Percentiles rank a stretch among this genome's conserved stretches.
phyloP scores from a whole-genome alignment of 2,797 vertebrate genomes.

The Crenichthys baileyi region DNA sequence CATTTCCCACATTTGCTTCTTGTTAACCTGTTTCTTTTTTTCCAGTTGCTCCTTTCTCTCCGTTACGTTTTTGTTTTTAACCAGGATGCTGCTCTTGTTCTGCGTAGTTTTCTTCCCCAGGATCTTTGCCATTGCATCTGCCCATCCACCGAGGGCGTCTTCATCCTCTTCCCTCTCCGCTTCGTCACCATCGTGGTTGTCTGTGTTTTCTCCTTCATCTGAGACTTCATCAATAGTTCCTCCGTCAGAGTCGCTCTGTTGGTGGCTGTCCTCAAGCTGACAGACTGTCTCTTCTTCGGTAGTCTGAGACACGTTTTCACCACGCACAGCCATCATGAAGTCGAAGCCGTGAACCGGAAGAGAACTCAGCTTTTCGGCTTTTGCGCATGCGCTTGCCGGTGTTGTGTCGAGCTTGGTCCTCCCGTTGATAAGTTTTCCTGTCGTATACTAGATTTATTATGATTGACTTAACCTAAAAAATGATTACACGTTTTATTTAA shows the following conservation, averaged over 20 bases:
- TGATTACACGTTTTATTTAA: not conserved
- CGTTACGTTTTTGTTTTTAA: conserved; percentile 86
- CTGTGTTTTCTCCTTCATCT: not conserved
- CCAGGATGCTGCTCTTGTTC: conserved; percentile 78
- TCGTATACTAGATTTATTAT: too few species aligned
- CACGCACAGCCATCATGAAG: not conserved
- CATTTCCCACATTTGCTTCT: conserved; percentile 92
- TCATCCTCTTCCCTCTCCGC: conserved; percentile 15
- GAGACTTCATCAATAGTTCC: conserved; percentile 18
- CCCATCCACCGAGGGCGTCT: conserved; percentile 85
- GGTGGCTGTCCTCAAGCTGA: conserved; percentile 8
- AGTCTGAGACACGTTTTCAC: not conserved
- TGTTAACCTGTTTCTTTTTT: conserved; percentile 88
- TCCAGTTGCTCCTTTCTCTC: conserved; percentile 82
- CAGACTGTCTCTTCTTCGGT: not conserved
- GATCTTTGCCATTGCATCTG: conserved; percentile 47
- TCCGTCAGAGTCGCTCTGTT: conserved; percentile 28
- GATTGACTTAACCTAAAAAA: not conserved
- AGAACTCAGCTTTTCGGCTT: not conserved
- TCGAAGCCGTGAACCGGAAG: not conserved
- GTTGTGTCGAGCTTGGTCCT: not conserved
- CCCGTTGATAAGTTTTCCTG: not conserved
- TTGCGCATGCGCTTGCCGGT: not conserved
- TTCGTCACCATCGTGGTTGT: conserved; percentile 11
- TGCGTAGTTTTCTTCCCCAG: not conserved